phyloP scores from a whole-genome alignment of 1,140 invertebrate genomes.

The Stegodyphus dumicola region DNA sequence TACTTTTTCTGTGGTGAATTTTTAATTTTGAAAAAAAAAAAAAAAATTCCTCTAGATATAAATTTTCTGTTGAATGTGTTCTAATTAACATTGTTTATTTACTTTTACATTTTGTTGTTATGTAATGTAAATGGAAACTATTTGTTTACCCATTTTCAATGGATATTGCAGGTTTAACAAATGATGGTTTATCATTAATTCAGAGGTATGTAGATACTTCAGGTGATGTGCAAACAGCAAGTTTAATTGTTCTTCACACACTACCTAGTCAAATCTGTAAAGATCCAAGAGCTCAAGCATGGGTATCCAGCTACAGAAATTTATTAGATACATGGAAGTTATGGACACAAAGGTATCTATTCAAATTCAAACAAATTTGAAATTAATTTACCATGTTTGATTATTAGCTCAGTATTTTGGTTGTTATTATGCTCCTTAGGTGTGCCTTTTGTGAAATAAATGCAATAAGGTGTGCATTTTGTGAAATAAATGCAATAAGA shows the following conservation, averaged over 20 bases:
- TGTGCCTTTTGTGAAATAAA: too few relatives aligned
- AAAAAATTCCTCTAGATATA: too few relatives aligned
- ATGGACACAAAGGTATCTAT: slow-evolving; percentile 76
- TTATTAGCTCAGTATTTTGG: too few relatives aligned
- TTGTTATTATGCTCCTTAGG: too few relatives aligned
- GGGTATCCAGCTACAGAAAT: slow-evolving; percentile 81
- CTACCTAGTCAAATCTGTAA: slow-evolving; percentile 75
- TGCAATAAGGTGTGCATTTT: too few relatives aligned
- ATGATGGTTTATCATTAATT: slow-evolving; percentile 77
- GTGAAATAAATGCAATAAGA: too few relatives aligned
- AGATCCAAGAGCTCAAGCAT: slow-evolving; percentile 74
- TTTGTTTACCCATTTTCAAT: neutral
- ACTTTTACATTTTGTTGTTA: neutral
- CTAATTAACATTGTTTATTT: too few relatives aligned
- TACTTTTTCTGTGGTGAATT: too few relatives aligned
- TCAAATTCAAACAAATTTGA: too few relatives aligned
- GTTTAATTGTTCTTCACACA: slow-evolving; percentile 82
- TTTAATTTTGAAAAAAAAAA: too few relatives aligned
- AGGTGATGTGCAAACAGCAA: slow-evolving; percentile 91
- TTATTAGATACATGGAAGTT: slow-evolving; percentile 83
- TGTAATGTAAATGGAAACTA: neutral
- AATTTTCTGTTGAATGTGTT: too few relatives aligned
- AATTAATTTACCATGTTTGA: too few relatives aligned
- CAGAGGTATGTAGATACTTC: slow-evolving; percentile 90
- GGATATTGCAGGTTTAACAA: slow-evolving; percentile 56